Base-by-base conservation (phyloP, 2,888 invertebrate species). In the Cosmorhoe ocellata region DNA sequence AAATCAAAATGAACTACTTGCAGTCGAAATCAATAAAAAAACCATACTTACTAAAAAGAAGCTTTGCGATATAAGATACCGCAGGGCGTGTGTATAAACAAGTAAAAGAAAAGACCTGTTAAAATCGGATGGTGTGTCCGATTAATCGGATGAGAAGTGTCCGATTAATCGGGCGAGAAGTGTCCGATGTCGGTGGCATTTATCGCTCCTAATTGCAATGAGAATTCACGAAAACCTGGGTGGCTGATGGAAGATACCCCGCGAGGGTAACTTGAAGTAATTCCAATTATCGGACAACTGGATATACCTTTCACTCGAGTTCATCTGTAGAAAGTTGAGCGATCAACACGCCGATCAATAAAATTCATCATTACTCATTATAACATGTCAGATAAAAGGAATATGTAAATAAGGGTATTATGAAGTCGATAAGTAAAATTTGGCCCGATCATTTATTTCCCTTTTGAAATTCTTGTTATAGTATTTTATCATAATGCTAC, bases 171-270 rank as follows among this genome's bases (percentile, higher is more conserved):
- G 79, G 78, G 79, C 77, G 79, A 79, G 67, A 69, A 73, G 79
- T 80, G 79, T 83, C 81, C 78, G 71, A 74, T 81, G 80, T 81
- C 81, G 74, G 76, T 72, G 66, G 82, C 81, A 82, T 86, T 88
- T 86, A 88, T 85, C 80, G 79, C 34, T 74, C 80, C 85, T 87
- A 86, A 88, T 87, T 88, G 83, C 83, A 81, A 81, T 82, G 82
- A 82, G 79, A 79, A 80, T 74, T 69, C 69, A 64, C 72, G 58
- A 63, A 63, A 71, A 69, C 85, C 65, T 84, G 85, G 86, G 84
- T 85, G 87, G 85, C 74, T 47, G 43, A 52, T 46, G 27, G 11
- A 12, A 44, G 78, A 80, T 82, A 81, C 69, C 40, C 34, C 26
- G 58, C 63, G 47, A 56, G 47, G 58, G 66, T 68, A 71, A 65